Evolutionary conservation across 2,797 vertebrate genomes (phyloP), one percentile per base, ranked within the genome.

Genomic region (Pyrrhura leucotis): DNA sequence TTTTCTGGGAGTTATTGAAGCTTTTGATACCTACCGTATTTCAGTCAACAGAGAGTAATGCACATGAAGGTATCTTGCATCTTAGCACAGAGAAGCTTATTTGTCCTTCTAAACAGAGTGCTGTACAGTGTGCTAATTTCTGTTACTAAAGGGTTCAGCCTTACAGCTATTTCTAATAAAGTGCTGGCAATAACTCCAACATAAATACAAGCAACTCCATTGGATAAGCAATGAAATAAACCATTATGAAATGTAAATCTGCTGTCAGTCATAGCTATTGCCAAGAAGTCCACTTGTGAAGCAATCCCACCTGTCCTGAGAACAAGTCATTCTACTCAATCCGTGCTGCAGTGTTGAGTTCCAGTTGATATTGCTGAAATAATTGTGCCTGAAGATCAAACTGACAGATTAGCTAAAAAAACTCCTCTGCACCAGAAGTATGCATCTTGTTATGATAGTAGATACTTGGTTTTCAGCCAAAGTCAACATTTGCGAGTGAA

Each of bases 321-420:
- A 95, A 92, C 63, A 86, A 89, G 76, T 33, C 63, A 75, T 89
- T 73, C 87, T 48, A 84, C 85, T 89, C 35, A 72, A 72, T 90
- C 66, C 62, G 25, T 59, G 53, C 45, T 66, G 39, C 18, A 40
- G 58, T 56, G 53, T 14, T 86, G 85, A 88, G 76, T 33, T 81
- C 81, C 80, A 77, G 31, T 11, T 48, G 51, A 72, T 88, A 86
- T 8, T 69, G 85, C 78, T 74, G 73, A 75, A 91, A 45, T 81
- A 91, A 91, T 66, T 54, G 42, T 28, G 47, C 42, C 37, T 84
- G 77, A 90, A 87, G 67, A 81, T 85, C 88, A 85, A 89, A 88
- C 35, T 79, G 65, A 88, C 23, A 59, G 77, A 94, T 90, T 77
- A 69, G 50, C 50, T 79, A 66, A 86, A 93, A 93, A 59, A 76